Evolutionary conservation across 2,888 invertebrate species (phyloP).

Genomic region (Oscheius sp.): DNA sequence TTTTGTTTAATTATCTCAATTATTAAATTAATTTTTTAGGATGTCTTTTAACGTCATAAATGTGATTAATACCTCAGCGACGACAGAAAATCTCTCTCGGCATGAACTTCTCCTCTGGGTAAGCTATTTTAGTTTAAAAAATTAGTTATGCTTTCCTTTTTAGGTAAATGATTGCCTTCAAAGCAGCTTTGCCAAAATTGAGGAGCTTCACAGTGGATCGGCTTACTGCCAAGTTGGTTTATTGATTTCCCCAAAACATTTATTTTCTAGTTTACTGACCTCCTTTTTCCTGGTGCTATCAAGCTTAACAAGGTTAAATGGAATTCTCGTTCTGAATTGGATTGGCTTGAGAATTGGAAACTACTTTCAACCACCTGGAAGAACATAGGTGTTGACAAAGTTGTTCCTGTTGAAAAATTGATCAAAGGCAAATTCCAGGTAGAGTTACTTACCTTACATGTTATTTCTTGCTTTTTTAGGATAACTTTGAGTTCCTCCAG

Average conservation of each 20-base stretch:
- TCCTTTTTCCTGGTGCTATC: conserved; percentile 83
- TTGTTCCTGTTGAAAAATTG: conserved; percentile 97
- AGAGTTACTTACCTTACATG: not conserved
- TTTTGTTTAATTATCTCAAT: not conserved
- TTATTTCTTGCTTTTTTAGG: conserved; percentile 71
- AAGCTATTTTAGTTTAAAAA: not conserved
- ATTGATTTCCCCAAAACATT: not conserved
- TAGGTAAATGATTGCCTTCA: conserved; percentile 98
- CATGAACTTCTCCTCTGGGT: conserved; percentile 35
- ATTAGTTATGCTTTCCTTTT: conserved; percentile 97
- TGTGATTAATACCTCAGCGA: conserved; percentile 66
- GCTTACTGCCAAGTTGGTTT: conserved; percentile 81
- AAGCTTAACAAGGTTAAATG: conserved; percentile 78
- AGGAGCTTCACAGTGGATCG: conserved; percentile 96
- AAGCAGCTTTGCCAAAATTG: conserved; percentile 89
- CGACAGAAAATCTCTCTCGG: conserved; percentile 63
- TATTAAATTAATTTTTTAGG: not conserved
- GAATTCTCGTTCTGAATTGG: conserved; percentile 96
- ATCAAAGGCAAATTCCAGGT: conserved; percentile 96
- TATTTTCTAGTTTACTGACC: conserved; percentile 89
- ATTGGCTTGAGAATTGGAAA: conserved; percentile 99
- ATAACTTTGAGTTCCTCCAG: conserved; percentile 99
- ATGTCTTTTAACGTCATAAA: conserved; percentile 54
- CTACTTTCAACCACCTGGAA: conserved; percentile 94
- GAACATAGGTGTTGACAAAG: conserved; percentile 97